Base-by-base conservation (phyloP, 1,140 invertebrate genomes). In the Ladona fulva region DNA sequence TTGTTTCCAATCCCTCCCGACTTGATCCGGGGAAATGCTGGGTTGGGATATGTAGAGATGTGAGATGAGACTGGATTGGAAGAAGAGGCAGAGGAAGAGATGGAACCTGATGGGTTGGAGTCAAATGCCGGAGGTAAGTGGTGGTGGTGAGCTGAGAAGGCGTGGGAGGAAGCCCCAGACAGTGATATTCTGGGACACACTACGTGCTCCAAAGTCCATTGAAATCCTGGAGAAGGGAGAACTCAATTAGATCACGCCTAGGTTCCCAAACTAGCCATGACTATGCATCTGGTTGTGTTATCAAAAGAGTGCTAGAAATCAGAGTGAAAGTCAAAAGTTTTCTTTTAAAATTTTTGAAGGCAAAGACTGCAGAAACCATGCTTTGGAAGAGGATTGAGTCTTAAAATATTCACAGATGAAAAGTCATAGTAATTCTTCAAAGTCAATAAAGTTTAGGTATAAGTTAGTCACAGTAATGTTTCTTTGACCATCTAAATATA, bases 191-290 rank as follows among this genome's bases (percentile, higher is more conserved):
- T 66, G 52, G 52, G 52, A 66, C 52, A 66, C 52, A 75, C 29
- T 75, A 24, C 74, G 24, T 75, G 74, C 74, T 75, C 74, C 24
- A 75, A 75, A 24, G 74, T 37, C 74, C 74, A 75, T 37, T 75
- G 74, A 75, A 75, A 37, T 75, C 74, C 74, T 75, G 29, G 29
- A 37, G 74, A 75, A 75, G 74, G 74, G 29, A 37, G 29, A 75
- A 25, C 24, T 75, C 74, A 25, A 75, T 75, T 75, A 75, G 74
- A 37, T n/a, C 74, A 66, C 52, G 52, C 3, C 52, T 66, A 66
- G 52, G 52, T 19, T 66, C 52, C 52, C 52, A 66, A 16, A 66
- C 52, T 66, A 22, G 1, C 52, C 52, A 66, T 66, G 52, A 66
- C 14, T 19, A 66, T 66, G 14, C 52, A 37, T 37, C 29, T 37